Base-by-base conservation (phyloP, 1,140 invertebrate genomes). In the Uloborus diversus region DNA sequence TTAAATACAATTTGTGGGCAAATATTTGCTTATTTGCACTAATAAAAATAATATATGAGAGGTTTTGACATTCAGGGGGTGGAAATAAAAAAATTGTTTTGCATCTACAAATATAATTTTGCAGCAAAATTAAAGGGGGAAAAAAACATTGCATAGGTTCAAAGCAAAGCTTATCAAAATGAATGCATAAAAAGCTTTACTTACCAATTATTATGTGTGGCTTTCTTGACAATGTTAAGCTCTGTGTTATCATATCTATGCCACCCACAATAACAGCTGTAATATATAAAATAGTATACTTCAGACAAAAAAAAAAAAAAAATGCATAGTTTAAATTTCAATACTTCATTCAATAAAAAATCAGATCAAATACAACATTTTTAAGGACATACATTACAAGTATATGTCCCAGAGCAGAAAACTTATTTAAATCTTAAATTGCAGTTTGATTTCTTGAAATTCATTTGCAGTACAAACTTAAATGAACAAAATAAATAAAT, bases 191-290 rank as follows among this genome's bases (percentile, higher is more conserved):
- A 42, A 42, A 42, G 37, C 17, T 42, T 42, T 7, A 42, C 85
- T 84, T 83, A 88, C 87, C 88, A 79, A 99, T 95, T 59, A 99
- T 91, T 79, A 99, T 92, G 84, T 99, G 97, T 13, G 97, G 97
- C 84, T 98, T 97, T 85, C 97, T 98, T 0, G 95, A 94, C 23
- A 99, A 86, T 82, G 93, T 89, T 56, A 99, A 86, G 0, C 94
- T 91, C 86, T 99, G 98, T 0, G 94, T 92, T 84, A 96, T 93
- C 95, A 98, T 98, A 85, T 99, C 96, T 90, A 99, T 97, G 3
- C 98, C 98, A 71, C 98, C 98, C 49, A 99, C 96, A 85, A 99
- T 94, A 1, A 98, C 96, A 81, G 92, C 95, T 88, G 61, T 83
- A 62, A 56, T 25, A 73, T 30, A 42, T 1, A 32, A 37, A 7